Evolutionary conservation across 2,888 invertebrate species (phyloP).

Genomic region (Belgica antarctica): DNA sequence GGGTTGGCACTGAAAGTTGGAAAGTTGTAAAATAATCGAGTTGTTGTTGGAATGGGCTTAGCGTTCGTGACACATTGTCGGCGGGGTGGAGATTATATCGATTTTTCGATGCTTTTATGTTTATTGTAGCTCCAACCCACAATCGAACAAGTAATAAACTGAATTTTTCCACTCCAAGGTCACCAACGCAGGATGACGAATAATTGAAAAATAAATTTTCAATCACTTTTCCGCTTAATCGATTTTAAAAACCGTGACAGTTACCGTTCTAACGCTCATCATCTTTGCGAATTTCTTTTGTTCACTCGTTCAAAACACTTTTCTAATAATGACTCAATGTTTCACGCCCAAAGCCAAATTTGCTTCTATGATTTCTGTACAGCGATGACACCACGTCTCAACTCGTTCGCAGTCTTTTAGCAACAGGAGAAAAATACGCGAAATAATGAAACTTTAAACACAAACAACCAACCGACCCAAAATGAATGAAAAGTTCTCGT

Average conservation of each 20-base stretch:
- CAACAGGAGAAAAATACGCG: slow-evolving; percentile 19
- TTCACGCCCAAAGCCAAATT: slow-evolving; percentile 35
- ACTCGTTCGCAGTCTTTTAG: slow-evolving; percentile 27
- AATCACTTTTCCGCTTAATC: background rate
- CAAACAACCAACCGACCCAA: slow-evolving; percentile 44
- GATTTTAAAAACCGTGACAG: background rate
- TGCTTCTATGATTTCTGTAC: background rate
- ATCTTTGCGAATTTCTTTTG: background rate
- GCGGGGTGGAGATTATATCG: background rate
- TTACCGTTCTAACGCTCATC: slow-evolving; percentile 41
- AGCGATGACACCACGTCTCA: slow-evolving; percentile 22
- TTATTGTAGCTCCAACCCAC: background rate
- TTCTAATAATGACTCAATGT: slow-evolving; percentile 9
- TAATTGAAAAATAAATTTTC: background rate
- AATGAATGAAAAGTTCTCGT: no score
- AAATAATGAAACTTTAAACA: slow-evolving; percentile 31
- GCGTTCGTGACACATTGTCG: background rate
- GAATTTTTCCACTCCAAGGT: background rate
- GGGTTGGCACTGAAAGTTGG: slow-evolving; percentile 73
- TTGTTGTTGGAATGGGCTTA: background rate
- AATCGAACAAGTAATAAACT: background rate
- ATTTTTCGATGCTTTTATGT: background rate
- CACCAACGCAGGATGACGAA: background rate
- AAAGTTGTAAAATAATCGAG: slow-evolving; percentile 43
- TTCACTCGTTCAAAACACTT: background rate